These are phyloP conservation scores for Digitonthophagus gazella DNA, from an alignment of 2,888 invertebrate species.

Conservation along the genomic window DNA sequence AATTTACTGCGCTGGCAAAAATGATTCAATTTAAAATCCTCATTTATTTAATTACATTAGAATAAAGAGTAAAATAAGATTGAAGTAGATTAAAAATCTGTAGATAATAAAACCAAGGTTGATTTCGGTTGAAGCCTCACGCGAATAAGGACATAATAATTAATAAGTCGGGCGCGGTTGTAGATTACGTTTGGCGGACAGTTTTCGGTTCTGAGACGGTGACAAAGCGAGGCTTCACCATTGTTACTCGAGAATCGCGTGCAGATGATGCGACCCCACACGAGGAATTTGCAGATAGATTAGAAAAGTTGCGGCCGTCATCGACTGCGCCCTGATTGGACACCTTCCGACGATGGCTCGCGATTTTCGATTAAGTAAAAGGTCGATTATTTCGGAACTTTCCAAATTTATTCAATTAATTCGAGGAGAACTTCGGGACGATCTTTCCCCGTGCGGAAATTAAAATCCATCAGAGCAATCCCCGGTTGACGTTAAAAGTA, in stretches of 20 bases:
- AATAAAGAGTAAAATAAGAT: too few relatives aligned
- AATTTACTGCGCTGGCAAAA: too few relatives aligned
- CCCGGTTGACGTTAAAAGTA: background rate
- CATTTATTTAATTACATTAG: too few relatives aligned
- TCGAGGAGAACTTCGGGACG: background rate
- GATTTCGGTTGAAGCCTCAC: too few relatives aligned
- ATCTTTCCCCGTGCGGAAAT: background rate
- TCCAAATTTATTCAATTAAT: background rate
- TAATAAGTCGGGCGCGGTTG: background rate
- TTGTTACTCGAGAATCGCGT: slow-evolving; percentile 32
- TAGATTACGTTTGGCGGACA: background rate
- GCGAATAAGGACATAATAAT: background rate
- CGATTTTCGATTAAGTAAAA: background rate
- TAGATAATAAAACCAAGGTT: too few relatives aligned
- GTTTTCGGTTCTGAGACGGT: background rate
- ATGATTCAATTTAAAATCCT: too few relatives aligned
- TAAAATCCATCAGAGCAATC: background rate
- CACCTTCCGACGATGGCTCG: background rate
- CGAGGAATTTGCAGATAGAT: slow-evolving; percentile 34
- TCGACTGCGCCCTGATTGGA: slow-evolving; percentile 1
- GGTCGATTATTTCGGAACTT: background rate
- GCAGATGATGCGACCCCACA: slow-evolving; percentile 33
- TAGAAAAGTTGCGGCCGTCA: slow-evolving; percentile 37
- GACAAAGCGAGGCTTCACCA: slow-evolving; percentile 32
- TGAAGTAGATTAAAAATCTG: too few relatives aligned